These are phyloP conservation scores for Antheraea pernyi DNA, from an alignment of 1,140 invertebrate species.

Conservation along the genomic window DNA sequence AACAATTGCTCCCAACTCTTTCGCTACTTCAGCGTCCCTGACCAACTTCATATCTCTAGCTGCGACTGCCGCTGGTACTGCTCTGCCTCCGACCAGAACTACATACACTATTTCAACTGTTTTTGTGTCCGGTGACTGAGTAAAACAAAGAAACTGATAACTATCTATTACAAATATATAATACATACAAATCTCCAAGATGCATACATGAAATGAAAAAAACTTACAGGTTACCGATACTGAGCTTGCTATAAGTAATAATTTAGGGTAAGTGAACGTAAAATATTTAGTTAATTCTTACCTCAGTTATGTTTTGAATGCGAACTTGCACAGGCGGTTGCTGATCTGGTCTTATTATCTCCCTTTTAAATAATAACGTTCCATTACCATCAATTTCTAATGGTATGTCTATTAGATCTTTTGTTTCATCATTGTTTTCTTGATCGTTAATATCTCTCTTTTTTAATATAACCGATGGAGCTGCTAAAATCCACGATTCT, in stretches of 20 bases:
- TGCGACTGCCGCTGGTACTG: slow-evolving; percentile 87
- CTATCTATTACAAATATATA: too few species aligned
- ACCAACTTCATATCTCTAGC: slow-evolving; percentile 89
- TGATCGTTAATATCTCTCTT: slow-evolving; percentile 53
- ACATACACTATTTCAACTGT: slow-evolving; percentile 85
- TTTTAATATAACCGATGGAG: slow-evolving; percentile 48
- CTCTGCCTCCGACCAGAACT: slow-evolving; percentile 86
- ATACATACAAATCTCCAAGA: too few species aligned
- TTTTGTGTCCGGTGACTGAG: slow-evolving; percentile 60
- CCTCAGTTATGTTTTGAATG: slow-evolving; percentile 78
- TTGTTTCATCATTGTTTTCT: slow-evolving; percentile 37
- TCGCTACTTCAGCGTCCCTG: slow-evolving; percentile 85
- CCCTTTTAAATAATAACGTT: slow-evolving; percentile 65
- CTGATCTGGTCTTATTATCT: slow-evolving; percentile 70
- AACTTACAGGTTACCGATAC: not conserved
- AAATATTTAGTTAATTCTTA: slow-evolving; percentile 23
- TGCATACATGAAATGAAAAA: too few species aligned
- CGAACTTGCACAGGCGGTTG: slow-evolving; percentile 75
- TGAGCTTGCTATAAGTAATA: not conserved
- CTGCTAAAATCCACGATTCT: slow-evolving; percentile 62
- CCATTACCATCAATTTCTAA: slow-evolving; percentile 63
- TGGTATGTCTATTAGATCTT: slow-evolving; percentile 61
- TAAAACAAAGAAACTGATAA: not conserved
- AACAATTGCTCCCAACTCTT: slow-evolving; percentile 87
- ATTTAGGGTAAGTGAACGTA: not conserved